Evolutionary conservation across 2,113 vertebrate species (phyloP), one percentile per base, ranked within the genome.

Genomic region (Silurus glanis): DNA sequence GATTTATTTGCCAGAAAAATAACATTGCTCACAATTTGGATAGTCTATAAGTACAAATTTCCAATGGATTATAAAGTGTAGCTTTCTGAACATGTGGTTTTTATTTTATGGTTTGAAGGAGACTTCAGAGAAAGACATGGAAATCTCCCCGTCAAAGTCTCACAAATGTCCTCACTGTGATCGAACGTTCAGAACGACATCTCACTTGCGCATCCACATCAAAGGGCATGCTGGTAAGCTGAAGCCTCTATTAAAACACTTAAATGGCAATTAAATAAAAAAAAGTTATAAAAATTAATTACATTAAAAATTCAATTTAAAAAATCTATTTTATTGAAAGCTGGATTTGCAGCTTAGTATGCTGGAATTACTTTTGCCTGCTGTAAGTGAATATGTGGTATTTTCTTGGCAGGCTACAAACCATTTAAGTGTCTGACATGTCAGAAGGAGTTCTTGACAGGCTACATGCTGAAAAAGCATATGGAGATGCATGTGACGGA

Each of bases 391-490:
- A 62, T 19, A 16, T 19, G 21, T 61, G 12, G 4, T n/a, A 19
- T 47, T 62, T 12, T 87, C 10, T 83, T 17, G 2, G 6, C 86
- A 99, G 98, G 96, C 69, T 97, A 95, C 85, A 97, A 97, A 91
- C 97, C 96, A 0, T 99, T 97, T 74, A 94, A 93, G 76, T 99
- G 98, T 0, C 93, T 94, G 28, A 93, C 96, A 79, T 99, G 98
- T 76, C 96, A 97, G 85, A 98, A 99, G 85, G 96, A 98, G 91
- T 99, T 99, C 92, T 95, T 96, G 5, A 99, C 97, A 67, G 97
- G 96, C 87, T 99, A 99, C 91, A 89, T 99, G 91, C 95, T 99
- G 72, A 98, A 97, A 91, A 99, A 99, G 92, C 98, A 99, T 90
- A 97, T 97, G 94, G 97, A 99, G 67, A 95, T 95, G 1, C 98